Evolutionary conservation across 2,113 vertebrate genomes (phyloP).

Genomic region (Psettodes erumei): DNA sequence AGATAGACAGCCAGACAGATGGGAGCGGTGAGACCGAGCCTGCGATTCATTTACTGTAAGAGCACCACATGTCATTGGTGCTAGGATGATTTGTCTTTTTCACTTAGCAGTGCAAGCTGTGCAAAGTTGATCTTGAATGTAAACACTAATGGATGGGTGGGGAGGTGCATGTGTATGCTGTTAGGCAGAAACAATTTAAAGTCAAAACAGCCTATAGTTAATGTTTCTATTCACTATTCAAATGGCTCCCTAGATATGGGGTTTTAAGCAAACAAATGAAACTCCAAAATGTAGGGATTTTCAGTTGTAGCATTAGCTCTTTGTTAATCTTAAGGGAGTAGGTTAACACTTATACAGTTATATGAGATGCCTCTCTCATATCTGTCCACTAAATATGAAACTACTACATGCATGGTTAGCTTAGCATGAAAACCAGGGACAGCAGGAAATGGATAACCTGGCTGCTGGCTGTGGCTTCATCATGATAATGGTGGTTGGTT

Average conservation of each 20-base stretch:
- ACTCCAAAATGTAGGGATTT: no score
- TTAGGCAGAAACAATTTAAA: neutral
- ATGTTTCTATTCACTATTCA: neutral
- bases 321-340: neutral
- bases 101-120: slow-evolving; percentile 15
- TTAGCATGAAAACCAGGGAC: neutral
- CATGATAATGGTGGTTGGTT: no score
- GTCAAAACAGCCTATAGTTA: neutral
- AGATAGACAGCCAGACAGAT: slow-evolving; percentile 36
- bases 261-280: no score
- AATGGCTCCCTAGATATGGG: neutral
- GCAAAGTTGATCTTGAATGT: neutral
- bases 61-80: slow-evolving; percentile 34
- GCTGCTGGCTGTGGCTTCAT: neutral
- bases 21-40: slow-evolving; percentile 42
- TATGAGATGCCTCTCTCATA: neutral
- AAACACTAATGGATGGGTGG: neutral
- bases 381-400: neutral
- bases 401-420: neutral
- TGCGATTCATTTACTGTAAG: slow-evolving; percentile 37
- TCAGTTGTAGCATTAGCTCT: neutral
- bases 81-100: slow-evolving; percentile 27
- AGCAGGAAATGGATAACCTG: neutral
- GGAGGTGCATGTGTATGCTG: neutral
- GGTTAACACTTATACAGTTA: neutral